These are phyloP conservation scores for Leptopilina clavipes DNA, from an alignment of 1,140 invertebrate species.

Conservation along the genomic window DNA sequence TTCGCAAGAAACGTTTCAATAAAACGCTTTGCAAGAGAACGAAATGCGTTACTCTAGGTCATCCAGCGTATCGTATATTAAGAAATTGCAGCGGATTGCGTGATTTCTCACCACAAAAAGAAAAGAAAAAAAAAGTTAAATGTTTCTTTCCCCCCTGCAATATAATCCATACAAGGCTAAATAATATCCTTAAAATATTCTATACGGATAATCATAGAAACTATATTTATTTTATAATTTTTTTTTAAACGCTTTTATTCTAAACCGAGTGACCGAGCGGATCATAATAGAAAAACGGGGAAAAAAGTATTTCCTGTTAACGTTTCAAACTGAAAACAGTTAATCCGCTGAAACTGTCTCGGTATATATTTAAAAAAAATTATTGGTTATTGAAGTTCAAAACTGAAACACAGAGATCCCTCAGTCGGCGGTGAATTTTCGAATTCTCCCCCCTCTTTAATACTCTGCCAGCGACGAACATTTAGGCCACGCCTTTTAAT, in stretches of 20 bases:
- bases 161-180: background rate
- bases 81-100: constrained; percentile 23
- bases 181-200: background rate
- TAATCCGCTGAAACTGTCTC: background rate
- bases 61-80: constrained; percentile 43
- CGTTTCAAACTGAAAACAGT: background rate
- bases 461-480: too few relatives aligned
- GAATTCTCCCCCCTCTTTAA: too few relatives aligned
- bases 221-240: background rate
- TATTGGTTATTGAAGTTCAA: too few relatives aligned
- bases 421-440: too few relatives aligned
- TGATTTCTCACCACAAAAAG: background rate
- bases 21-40: constrained; percentile 45
- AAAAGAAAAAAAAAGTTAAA: background rate
- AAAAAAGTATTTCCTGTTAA: background rate
- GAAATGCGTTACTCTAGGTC: constrained; percentile 52
- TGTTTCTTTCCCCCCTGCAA: too few relatives aligned
- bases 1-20: background rate
- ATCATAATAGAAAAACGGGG: background rate
- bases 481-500: too few relatives aligned
- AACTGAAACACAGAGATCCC: too few relatives aligned
- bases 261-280: background rate
- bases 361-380: too few relatives aligned
- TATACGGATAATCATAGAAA: background rate
- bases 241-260: too few relatives aligned